Percentiles rank a stretch among this genome's conserved stretches.
Conservation (phyloP, 2,113 vertebrate genomes). For the Poeciliopsis turrubarensis region DNA sequence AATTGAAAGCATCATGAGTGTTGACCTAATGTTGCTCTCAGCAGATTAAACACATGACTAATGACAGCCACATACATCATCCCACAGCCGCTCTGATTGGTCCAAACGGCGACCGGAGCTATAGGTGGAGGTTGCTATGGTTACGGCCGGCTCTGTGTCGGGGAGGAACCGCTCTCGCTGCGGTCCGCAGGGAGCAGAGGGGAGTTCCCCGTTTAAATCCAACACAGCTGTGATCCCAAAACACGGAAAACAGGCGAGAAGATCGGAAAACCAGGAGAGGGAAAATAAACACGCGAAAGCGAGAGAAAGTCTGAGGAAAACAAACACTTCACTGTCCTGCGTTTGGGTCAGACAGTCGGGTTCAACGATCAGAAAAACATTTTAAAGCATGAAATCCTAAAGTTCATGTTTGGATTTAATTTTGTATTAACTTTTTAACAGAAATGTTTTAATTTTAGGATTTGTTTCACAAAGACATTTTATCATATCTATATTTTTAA, state of each 20-base stretch:
- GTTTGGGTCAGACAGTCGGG: no score
- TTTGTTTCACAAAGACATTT: no score
- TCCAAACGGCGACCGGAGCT: neutral
- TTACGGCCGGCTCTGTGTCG: constrained; percentile 6
- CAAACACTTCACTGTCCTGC: no score
- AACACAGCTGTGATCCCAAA: constrained; percentile 48
- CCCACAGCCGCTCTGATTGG: constrained; percentile 30
- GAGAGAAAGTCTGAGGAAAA: no score
- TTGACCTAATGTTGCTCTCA: neutral
- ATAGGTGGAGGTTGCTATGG: constrained; percentile 6
- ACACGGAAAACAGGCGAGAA: neutral
- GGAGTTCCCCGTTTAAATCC: constrained; percentile 49
- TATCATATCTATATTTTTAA: no score
- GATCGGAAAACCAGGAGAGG: neutral
- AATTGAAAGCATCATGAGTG: neutral
- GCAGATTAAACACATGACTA: constrained; percentile 1
- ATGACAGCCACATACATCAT: neutral
- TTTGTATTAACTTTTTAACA: no score
- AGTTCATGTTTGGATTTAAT: no score
- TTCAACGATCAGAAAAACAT: no score
- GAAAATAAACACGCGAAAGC: no score
- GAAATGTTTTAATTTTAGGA: no score
- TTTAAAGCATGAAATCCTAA: no score
- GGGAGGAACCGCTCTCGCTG: neutral
- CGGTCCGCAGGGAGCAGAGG: neutral